Base-by-base conservation (phyloP, 2,797 vertebrate species). In the Merluccius polli region DNA sequence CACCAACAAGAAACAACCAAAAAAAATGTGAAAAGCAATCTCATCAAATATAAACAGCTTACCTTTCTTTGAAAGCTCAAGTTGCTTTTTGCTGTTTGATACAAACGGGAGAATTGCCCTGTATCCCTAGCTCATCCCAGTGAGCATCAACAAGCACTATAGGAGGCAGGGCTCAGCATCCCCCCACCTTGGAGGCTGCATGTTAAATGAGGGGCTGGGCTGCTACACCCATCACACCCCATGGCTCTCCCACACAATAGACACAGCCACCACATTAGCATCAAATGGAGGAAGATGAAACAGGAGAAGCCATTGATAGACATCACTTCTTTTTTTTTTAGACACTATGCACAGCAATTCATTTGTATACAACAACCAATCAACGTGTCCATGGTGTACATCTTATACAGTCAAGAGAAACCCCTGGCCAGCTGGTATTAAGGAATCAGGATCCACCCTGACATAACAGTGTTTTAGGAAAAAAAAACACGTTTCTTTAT, bases 201-300 rank as follows among this genome's bases (percentile, higher is more conserved):
- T 95, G 91, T 92, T 92, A 87, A 79, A 95, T 92, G 90, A 93
- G 89, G 83, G 86, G 90, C 30, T 72, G 85, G 90, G 75, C 86
- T 73, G 75, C 86, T 73, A 92, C 87, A 90, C 92, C 91, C 92
- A 88, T 88, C 79, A 81, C 81, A 79, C 80, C 81, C 80, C 86
- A 67, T 87, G 91, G 52, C 52, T 59, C 21, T 24, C 52, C 7
- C 52, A 59, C 52, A 93, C 90, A 91, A 90, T 86, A 78, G 89
- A 80, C 77, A 83, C 86, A 77, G 68, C 75, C 18, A 77, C 80
- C 73, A 70, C 63, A 83, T 84, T 86, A 81, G 77, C 80, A 83
- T 85, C 77, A 68, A 70, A 73, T 11, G 41, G 36, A 72, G 29
- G 73, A 4, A 80, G 33, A 71, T 9, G 33, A 81, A 79, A 79